Percentiles rank a stretch among this genome's conserved stretches.
Conservation (phyloP, 2,797 vertebrate genomes). For the Schizopygopsis malacanthus region DNA sequence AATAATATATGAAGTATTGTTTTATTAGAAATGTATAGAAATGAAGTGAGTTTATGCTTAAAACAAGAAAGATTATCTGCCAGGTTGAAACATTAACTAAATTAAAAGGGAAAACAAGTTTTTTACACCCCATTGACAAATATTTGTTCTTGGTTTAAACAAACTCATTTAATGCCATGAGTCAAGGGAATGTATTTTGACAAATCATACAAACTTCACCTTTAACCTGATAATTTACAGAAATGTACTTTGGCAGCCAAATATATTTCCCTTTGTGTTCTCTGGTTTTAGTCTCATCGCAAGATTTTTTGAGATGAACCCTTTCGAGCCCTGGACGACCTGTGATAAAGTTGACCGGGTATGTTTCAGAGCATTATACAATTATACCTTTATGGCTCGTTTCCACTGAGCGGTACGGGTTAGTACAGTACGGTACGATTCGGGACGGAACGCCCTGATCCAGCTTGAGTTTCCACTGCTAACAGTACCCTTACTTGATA, state of each 20-base stretch:
- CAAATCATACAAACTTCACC: background rate
- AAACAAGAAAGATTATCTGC: too few species aligned
- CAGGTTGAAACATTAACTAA: too few species aligned
- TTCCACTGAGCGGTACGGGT: too few species aligned
- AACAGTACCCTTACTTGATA: too few species aligned
- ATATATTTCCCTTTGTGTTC: background rate
- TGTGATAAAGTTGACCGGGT: conserved; percentile 94
- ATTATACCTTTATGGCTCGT: too few species aligned
- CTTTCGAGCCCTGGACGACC: conserved; percentile 90
- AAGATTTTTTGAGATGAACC: conserved; percentile 83
- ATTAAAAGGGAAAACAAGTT: too few species aligned
- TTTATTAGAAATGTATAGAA: background rate
- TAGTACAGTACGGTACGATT: too few species aligned
- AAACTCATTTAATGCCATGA: background rate
- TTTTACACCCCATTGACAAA: too few species aligned
- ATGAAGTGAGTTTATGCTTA: background rate
- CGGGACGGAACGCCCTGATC: too few species aligned
- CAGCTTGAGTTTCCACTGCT: too few species aligned
- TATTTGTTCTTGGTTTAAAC: too few species aligned
- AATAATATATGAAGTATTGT: too few species aligned
- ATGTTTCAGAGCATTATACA: conserved; percentile 50
- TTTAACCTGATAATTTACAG: background rate
- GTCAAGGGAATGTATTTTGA: background rate
- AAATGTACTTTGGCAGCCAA: background rate
- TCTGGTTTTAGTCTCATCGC: conserved; percentile 78